Evolutionary conservation across 1,140 invertebrate species (phyloP), one percentile per base, ranked within the genome.

Genomic region (Choristoneura fumiferana): DNA sequence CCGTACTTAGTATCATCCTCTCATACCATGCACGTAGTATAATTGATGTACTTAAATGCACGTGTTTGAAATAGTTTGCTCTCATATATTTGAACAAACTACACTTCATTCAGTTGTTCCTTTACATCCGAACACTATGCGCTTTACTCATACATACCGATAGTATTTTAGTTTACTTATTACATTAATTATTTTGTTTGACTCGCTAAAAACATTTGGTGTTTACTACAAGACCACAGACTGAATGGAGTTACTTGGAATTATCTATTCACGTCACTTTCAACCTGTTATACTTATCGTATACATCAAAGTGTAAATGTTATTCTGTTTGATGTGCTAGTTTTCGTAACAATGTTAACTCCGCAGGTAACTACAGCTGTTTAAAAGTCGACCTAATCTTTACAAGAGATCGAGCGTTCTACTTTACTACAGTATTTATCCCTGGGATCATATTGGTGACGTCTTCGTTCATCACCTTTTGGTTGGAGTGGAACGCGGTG

Each of bases 401-500:
- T 90, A 95, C 94, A 36, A 91, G 95, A 84, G 95, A 95, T 89
- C 91, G 95, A 91, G 94, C 94, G 73, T 96, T 96, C 90, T 96
- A 96, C 92, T 96, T 96, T 91, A 96, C 95, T 68, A 96, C 96
- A 71, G 95, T 97, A 77, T 97, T 97, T 92, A 96, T 96, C 81
- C 96, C 96, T 59, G 95, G 95, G 73, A 96, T 96, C 77, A 96
- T 97, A 83, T 92, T 97, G 85, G 96, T 97, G 76, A 96, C 95
- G 67, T 96, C 95, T 78, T 96, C 95, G 60, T 97, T 96, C 92
- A 96, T 97, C 89, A 96, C 95, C 69, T 97, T 97, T 90, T 97
- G 95, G 95, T 92, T 97, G 76, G 96, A 97, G 89, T 96, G 95
- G 95, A 97, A 97, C 90, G 96, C 96, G 53, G 96, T 96, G 69